Base-by-base conservation (phyloP, 2,113 vertebrate genomes). In the Gymnogyps californianus region DNA sequence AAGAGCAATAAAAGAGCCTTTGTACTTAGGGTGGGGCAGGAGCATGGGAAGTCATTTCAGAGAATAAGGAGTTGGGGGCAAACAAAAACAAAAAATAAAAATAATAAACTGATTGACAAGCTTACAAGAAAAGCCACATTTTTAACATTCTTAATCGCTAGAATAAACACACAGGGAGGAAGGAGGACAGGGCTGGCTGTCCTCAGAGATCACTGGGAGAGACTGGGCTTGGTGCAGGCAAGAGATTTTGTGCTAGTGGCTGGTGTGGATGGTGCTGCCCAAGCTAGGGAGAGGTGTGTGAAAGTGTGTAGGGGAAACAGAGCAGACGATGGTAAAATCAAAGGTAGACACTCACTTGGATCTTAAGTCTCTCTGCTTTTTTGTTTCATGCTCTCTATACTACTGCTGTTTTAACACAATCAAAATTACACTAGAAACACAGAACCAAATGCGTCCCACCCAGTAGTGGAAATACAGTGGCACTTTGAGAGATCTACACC, bases 11-110 rank as follows among this genome's bases (percentile, higher is more conserved):
- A 94, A 96, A 87, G 91, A 85, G 81, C 81, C 91, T 95, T 96
- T 97, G 94, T 96, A 95, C 78, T 87, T 72, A 36, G 89, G 81
- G 91, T 76, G 87, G 78, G 82, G 91, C 84, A 93, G 75, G 93
- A 95, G 89, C 89, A 94, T 42, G 86, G 89, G 83, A 93, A 93
- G 64, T 75, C 6, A 62, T 76, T 93, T 87, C 16, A 3, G 83
- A 94, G 74, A 85, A 89, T 47, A 69, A 84, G 46, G 91, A 89
- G 83, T 62, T 65, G 58, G 89, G 94, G 91, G 65, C 57, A 93
- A 96, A 94, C 81, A 96, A 94, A 94, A 96, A 72, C 40, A 94
- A 86, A 96, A 95, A 89, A 89, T 85, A 82, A 91, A 96, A 97
- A 93, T 87, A 95, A 91, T 76, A 79, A 96, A 59, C 66, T 87